A percentile compares a stretch with the other conserved stretches of the same genome.
Evolutionary conservation across 2,797 vertebrate species (phyloP).

Genomic region (Cygnus olor): DNA sequence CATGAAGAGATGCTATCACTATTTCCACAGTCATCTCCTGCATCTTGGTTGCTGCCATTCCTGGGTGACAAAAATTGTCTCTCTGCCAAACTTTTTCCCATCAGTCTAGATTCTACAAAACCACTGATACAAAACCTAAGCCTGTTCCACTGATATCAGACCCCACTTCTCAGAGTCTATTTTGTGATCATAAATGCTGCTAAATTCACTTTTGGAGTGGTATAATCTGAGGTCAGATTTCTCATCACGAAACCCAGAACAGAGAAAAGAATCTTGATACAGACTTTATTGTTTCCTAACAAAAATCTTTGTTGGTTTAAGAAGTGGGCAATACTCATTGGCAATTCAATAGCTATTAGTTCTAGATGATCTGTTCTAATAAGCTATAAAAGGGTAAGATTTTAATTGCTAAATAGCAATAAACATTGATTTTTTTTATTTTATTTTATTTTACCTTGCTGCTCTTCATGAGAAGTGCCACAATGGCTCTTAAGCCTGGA

Average conservation of each 20-base stretch:
- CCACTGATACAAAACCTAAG: neutral
- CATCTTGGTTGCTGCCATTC: neutral
- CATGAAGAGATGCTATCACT: neutral
- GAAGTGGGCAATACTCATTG: neutral
- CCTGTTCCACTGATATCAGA: neutral
- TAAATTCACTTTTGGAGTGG: neutral
- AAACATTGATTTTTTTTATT: slow-evolving; percentile 15
- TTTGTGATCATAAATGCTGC: neutral
- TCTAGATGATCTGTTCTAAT: slow-evolving; percentile 35
- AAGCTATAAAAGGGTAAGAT: slow-evolving; percentile 16
- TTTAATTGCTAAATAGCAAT: slow-evolving; percentile 57
- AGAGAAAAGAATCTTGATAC: neutral
- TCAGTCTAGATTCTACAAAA: neutral
- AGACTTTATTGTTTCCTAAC: neutral
- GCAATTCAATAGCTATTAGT: slow-evolving; percentile 10
- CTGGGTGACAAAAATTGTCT: neutral
- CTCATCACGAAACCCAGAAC: neutral
- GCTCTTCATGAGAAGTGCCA: neutral
- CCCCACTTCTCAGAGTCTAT: rapidly evolving
- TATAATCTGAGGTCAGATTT: neutral
- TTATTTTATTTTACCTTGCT: neutral
- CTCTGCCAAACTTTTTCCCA: neutral
- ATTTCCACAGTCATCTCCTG: neutral
- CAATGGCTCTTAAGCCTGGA: neutral
- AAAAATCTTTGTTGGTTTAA: slow-evolving; percentile 8